These are phyloP conservation scores for Cepaea nemoralis DNA, from an alignment of 1,140 invertebrate species.

Conservation along the genomic window DNA sequence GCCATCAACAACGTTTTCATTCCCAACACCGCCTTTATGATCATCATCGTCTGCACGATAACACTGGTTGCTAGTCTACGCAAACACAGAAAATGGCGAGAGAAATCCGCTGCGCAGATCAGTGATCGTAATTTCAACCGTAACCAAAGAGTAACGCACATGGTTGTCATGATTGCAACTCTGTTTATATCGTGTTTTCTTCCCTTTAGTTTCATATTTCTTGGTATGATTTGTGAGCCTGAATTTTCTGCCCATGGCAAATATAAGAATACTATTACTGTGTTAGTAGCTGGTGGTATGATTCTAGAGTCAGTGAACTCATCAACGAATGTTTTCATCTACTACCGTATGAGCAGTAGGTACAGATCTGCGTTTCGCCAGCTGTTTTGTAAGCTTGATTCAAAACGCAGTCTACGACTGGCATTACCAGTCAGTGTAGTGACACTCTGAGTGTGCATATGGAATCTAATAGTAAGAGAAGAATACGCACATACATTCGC, in stretches of 20 bases:
- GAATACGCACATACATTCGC: too few species aligned
- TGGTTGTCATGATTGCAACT: slow-evolving; percentile 24
- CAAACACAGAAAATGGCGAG: slow-evolving; percentile 1
- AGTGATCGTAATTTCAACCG: neutral
- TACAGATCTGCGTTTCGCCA: slow-evolving; percentile 3
- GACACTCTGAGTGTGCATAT: too few species aligned
- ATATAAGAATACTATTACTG: neutral
- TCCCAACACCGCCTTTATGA: neutral
- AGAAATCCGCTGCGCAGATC: neutral
- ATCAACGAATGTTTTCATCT: slow-evolving; percentile 26
- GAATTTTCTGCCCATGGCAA: slow-evolving; percentile 2
- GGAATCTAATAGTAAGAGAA: too few species aligned
- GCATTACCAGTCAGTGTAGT: too few species aligned
- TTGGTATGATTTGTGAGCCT: slow-evolving; percentile 1
- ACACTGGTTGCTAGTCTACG: neutral
- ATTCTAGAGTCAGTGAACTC: slow-evolving; percentile 28
- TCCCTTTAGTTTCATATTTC: slow-evolving; percentile 21
- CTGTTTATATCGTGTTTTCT: slow-evolving; percentile 6
- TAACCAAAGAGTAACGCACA: slow-evolving; percentile 5
- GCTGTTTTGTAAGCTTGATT: neutral
- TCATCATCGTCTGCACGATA: neutral
- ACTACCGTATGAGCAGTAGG: slow-evolving; percentile 18
- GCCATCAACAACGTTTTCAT: slow-evolving; percentile 13
- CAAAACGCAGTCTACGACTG: too few species aligned
- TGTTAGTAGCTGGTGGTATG: slow-evolving; percentile 6